Conservation (phyloP, 2,113 vertebrate species). For the Corythoichthys haematopterus region DNA sequence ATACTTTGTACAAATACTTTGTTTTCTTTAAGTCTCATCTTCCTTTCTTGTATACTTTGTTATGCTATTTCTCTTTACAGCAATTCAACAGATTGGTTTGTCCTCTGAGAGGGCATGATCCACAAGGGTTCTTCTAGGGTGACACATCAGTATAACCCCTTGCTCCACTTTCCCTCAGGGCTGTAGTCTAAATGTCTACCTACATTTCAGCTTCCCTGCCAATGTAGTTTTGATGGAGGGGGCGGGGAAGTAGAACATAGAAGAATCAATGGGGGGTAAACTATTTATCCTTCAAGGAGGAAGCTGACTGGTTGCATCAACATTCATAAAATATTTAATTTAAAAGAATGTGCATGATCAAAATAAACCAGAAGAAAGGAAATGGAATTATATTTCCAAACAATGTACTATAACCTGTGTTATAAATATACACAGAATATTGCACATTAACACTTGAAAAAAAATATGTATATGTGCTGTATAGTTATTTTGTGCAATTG, state of each 20-base stretch:
- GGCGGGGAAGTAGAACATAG: slow-evolving; percentile 29
- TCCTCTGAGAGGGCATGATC: too few relatives aligned
- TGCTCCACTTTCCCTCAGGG: not conserved
- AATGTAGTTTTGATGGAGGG: not conserved
- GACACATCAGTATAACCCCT: not conserved
- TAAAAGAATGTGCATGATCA: not conserved
- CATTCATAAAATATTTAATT: not conserved
- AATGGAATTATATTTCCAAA: not conserved
- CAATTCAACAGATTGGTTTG: too few relatives aligned
- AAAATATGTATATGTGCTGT: not conserved
- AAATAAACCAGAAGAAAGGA: too few relatives aligned
- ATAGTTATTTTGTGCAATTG: not conserved
- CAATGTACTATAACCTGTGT: not conserved
- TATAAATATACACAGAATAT: not conserved
- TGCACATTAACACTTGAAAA: not conserved
- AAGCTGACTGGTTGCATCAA: not conserved
- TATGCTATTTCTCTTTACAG: too few relatives aligned
- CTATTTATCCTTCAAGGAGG: not conserved
- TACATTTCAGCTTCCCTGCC: slow-evolving; percentile 6
- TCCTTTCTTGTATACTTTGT: too few relatives aligned
- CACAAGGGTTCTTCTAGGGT: too few relatives aligned
- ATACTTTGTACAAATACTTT: too few relatives aligned
- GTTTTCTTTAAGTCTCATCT: too few relatives aligned
- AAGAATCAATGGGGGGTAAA: slow-evolving; percentile 14
- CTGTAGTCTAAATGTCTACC: not conserved